Conservation (phyloP, 1,140 invertebrate genomes). For the Heliothis subflexa region DNA sequence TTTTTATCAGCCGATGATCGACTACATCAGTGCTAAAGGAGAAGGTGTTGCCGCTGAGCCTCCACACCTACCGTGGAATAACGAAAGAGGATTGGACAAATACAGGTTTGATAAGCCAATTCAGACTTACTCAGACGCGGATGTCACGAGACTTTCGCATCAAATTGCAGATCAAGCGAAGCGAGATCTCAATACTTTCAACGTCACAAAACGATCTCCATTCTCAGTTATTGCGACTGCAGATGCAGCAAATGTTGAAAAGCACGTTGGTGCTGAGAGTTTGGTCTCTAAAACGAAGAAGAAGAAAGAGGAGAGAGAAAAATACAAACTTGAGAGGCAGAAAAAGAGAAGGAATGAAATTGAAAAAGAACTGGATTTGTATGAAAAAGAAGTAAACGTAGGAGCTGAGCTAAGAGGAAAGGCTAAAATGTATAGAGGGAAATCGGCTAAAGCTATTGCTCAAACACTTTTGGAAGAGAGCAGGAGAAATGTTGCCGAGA, state of each 20-base stretch:
- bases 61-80: constrained; percentile 91
- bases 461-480: constrained; percentile 88
- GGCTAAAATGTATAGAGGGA: constrained; percentile 89
- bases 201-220: constrained; percentile 88
- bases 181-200: constrained; percentile 88
- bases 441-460: constrained; percentile 91
- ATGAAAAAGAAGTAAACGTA: constrained; percentile 85
- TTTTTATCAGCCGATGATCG: constrained; percentile 94
- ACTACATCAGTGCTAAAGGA: constrained; percentile 90
- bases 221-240: constrained; percentile 90
- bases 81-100: constrained; percentile 89
- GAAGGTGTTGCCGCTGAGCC: constrained; percentile 80
- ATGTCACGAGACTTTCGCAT: constrained; percentile 88
- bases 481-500: constrained; percentile 84
- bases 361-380: constrained; percentile 83
- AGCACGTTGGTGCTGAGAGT: constrained; percentile 88
- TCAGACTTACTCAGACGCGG: constrained; percentile 88
- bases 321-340: constrained; percentile 74
- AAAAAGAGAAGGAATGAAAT: constrained; percentile 82
- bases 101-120: constrained; percentile 87
- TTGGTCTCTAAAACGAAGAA: constrained; percentile 84
- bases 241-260: constrained; percentile 88
- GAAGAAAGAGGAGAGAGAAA: constrained; percentile 82
- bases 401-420: constrained; percentile 88
- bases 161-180: constrained; percentile 89